Conservation (phyloP, 2,113 vertebrate species). For the Falcunculus frontatus region DNA sequence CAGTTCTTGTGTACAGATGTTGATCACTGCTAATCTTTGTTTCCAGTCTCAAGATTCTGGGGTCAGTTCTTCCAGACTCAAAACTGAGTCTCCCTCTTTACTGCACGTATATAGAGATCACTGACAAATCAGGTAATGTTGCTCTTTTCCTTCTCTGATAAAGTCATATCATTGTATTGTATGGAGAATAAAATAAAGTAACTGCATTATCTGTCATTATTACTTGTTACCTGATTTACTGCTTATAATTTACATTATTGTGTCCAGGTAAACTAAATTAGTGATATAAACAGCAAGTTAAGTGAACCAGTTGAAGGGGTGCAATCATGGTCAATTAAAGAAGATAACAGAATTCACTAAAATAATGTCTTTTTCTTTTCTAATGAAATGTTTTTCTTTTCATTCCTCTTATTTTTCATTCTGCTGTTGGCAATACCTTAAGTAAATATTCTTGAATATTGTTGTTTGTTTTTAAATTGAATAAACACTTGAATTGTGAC, state of each 20-base stretch:
- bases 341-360: neutral
- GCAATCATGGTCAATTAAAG: constrained; percentile 25
- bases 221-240: constrained; percentile 51
- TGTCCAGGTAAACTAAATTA: constrained; percentile 49
- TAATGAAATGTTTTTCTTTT: neutral
- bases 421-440: neutral
- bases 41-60: neutral
- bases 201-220: constrained; percentile 33
- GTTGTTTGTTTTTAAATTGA: neutral
- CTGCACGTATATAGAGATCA: neutral
- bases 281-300: constrained; percentile 26
- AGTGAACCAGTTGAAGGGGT: constrained; percentile 23
- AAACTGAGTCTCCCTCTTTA: accelerated
- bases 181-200: constrained; percentile 7
- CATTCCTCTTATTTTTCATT: neutral
- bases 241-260: constrained; percentile 37
- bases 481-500: neutral
- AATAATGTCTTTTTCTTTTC: constrained; percentile 31
- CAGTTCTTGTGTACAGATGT: neutral
- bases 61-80: neutral
- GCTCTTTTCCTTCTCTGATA: neutral
- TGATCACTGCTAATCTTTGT: neutral
- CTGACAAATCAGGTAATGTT: neutral
- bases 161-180: neutral
- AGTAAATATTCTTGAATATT: constrained; percentile 26